A percentile compares a stretch with the other conserved stretches of the same genome.
These are phyloP conservation scores for Heterotis niloticus DNA, from an alignment of 2,113 vertebrate species.

Conservation along the genomic window DNA sequence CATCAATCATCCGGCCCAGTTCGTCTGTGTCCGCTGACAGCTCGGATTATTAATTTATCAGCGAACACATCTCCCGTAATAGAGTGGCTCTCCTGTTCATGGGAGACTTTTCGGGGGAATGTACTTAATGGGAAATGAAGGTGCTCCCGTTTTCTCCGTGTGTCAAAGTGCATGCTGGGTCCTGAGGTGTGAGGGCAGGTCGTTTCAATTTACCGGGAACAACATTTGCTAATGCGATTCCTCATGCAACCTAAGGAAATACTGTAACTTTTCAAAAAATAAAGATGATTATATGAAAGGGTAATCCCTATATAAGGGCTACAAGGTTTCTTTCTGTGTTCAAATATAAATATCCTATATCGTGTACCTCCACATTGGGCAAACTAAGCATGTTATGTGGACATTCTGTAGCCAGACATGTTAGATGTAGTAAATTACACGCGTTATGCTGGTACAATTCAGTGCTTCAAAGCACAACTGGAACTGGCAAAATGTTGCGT, in stretches of 20 bases:
- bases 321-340: not conserved
- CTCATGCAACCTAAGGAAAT: conserved; percentile 44
- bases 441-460: not conserved
- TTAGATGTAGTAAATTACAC: too few species aligned
- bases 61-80: conserved; percentile 67
- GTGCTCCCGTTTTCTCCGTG: conserved; percentile 68
- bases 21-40: conserved; percentile 71
- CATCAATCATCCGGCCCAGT: conserved; percentile 75
- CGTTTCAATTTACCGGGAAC: conserved; percentile 56
- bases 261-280: conserved; percentile 34
- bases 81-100: conserved; percentile 64
- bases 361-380: too few species aligned
- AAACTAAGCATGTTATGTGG: too few species aligned
- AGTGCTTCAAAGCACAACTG: conserved; percentile 19
- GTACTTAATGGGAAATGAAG: conserved; percentile 78
- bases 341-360: too few species aligned
- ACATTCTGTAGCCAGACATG: too few species aligned
- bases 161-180: conserved; percentile 63
- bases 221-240: conserved; percentile 64
- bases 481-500: conserved; percentile 54
- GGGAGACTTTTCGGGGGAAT: conserved; percentile 68
- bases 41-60: conserved; percentile 77
- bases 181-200: conserved; percentile 56
- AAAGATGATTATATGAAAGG: conserved; percentile 58
- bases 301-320: not conserved